Evolutionary conservation across 2,888 invertebrate genomes (phyloP), one percentile per base, ranked within the genome.

Genomic region (Acronicta aceris): DNA sequence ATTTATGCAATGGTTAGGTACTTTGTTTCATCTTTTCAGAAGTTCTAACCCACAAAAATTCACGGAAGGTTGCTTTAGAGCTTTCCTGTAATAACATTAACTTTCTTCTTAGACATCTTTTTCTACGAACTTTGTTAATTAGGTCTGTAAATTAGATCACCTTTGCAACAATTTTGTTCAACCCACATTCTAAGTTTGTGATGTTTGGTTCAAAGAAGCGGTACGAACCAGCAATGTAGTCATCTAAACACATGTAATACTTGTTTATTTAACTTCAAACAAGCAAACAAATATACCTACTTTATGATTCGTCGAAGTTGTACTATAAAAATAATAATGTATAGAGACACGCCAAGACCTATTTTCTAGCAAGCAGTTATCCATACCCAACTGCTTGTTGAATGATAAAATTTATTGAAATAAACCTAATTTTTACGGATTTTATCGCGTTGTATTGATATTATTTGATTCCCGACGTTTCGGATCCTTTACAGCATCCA

Each of bases 131-230:
- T 25, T 47, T 25, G 36, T 48, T 51, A 59, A 68, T 59, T 8
- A n/a, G 45, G 27, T 50, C 6, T 53, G n/a, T 12, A 53, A 64
- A 55, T 64, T 40, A 40, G 50, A 56, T 51, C 56, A 71, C 73
- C 68, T 54, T 36, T 54, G 68, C 42, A 59, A 59, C 33, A 2
- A 53, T 42, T 72, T 66, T 46, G 66, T 40, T 38, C 27, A 75
- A 66, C 66, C 54, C 45, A 66, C 48, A 65, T 59, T 71, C 50
- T 46, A 51, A 46, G 40, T 61, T 68, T 33, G 41, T 51, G 45
- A 58, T 63, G 33, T 58, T 51, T 1, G 50, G 13, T 76, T 76
- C 73, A 60, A 48, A 56, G 73, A 73, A 76, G 13, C 17, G 40
- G 40, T 59, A 10, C 61, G 45, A 52, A 30, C 47, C 45, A 25